Evolutionary conservation across 2,113 vertebrate species (phyloP), one percentile per base, ranked within the genome.

Genomic region (Tinamus guttatus): DNA sequence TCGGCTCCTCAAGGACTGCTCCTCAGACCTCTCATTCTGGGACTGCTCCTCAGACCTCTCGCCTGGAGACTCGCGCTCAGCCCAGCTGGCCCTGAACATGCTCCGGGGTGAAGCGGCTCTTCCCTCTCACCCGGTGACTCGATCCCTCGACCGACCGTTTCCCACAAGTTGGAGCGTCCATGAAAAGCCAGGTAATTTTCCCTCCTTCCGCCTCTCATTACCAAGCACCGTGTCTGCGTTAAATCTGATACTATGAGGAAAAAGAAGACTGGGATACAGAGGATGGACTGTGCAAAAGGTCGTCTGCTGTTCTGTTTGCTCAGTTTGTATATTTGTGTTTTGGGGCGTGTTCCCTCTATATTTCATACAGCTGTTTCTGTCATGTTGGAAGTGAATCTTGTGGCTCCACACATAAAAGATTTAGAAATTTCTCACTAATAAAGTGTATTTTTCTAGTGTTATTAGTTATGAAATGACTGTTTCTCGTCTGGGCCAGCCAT

Each of bases 241-340:
- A 47, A 47, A 36, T 47, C 41, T 32, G n/a, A 22, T 28, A 21
- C 15, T 7, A 6, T 9, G 16, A 25, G 41, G 21, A 45, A 58
- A 5, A 22, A 36, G 62, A 15, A 13, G 1, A 13, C 3, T 6
- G 9, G 6, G 40, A 14, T 40, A 13, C 4, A 2, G 68, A 41
- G n/a, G 59, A 24, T 25, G 49, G 28, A 6, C 54, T 32, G 16
- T 32, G 30, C 28, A 18, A 32, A 58, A 32, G 9, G 30, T 22
- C 28, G 27, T 14, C 85, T 54, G 0, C 71, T 54, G 58, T 17
- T 47, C 73, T 58, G 22, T 59, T 30, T 78, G 41, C 17, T 32
- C 25, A 24, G 25, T 10, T 58, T 51, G 56, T 49, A 13, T 41
- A 7, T 24, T 20, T 27, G 40, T 27, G 30, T 20, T 63, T 69